Base-by-base conservation (phyloP, 2,797 vertebrate species). In the Poeciliopsis gracilis region DNA sequence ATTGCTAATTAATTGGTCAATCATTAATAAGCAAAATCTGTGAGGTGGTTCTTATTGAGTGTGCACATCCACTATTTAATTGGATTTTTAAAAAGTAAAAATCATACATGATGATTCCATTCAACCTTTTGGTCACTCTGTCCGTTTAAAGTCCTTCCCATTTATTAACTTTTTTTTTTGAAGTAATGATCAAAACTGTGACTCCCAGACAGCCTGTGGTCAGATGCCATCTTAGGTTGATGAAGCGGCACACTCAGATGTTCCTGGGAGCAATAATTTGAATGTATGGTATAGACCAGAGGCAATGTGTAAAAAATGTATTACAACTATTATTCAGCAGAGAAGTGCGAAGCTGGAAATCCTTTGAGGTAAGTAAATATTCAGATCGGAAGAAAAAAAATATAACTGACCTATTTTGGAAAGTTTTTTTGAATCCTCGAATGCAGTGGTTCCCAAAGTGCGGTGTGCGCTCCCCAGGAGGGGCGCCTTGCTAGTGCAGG, bases 191-290 rank as follows among this genome's bases (percentile, higher is more conserved):
- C 16, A 16, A 49, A 57, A 77, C 12, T 46, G 18, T 59, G 51
- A 41, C 8, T 28, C n/a, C n/a, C n/a, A 57, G 23, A 41, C 38
- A 41, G 7, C 38, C 7, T 41, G 30, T 49, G 28, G 23, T 76
- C 28, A 18, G 23, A 41, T 53, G 46, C 7, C 61, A 41, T 51
- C 33, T 23, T 8, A 67, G 45, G 36, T 38, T 41, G 63, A 77
- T 77, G 15, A 43, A 74, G 51, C 11, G 5, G 12, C 25, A 5
- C 15, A 28, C 5, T 20, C 7, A 33, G 28, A 30, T 59, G 63
- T 76, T 36, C 61, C 33, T 51, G 33, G 46, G 61, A 76, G 47
- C 41, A 76, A 38, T 41, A 41, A 41, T 41, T 41, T 75, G n/a
- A 63, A 46, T 75, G 18, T 12, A 47, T 23, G 28, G 45, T 41